Conservation (phyloP, 2,113 vertebrate species). For the Melanocharis versteri region DNA sequence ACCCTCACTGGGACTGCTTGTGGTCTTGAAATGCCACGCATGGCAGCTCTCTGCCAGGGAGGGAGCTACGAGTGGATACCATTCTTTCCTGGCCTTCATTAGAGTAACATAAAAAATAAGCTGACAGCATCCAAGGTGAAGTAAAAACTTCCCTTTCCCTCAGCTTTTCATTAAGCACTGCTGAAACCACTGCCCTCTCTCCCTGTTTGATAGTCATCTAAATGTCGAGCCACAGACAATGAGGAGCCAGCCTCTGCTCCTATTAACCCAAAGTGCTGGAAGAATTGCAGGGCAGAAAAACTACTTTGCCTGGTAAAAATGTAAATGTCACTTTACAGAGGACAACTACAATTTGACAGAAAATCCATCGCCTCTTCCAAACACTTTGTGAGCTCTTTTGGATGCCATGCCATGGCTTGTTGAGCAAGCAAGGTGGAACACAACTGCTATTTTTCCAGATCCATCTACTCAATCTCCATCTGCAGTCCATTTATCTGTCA, state of each 20-base stretch:
- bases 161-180: constrained; percentile 5
- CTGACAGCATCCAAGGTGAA: neutral
- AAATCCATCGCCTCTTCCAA: neutral
- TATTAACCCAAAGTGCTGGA: constrained; percentile 15
- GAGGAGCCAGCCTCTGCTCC: neutral
- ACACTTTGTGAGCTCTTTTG: neutral
- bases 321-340: neutral
- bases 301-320: constrained; percentile 5
- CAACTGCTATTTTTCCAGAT: neutral
- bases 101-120: neutral
- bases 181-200: neutral
- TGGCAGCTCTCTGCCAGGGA: neutral
- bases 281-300: neutral
- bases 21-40: neutral
- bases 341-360: neutral
- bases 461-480: neutral
- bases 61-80: neutral
- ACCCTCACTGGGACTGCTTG: neutral
- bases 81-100: neutral
- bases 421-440: neutral
- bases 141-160: neutral
- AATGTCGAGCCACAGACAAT: constrained; percentile 4
- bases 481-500: neutral
- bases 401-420: neutral
- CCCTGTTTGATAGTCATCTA: neutral